Percentiles rank a stretch among this genome's conserved stretches.
Conservation (phyloP, 2,113 vertebrate species). For the Tachuris rubrigastra region DNA sequence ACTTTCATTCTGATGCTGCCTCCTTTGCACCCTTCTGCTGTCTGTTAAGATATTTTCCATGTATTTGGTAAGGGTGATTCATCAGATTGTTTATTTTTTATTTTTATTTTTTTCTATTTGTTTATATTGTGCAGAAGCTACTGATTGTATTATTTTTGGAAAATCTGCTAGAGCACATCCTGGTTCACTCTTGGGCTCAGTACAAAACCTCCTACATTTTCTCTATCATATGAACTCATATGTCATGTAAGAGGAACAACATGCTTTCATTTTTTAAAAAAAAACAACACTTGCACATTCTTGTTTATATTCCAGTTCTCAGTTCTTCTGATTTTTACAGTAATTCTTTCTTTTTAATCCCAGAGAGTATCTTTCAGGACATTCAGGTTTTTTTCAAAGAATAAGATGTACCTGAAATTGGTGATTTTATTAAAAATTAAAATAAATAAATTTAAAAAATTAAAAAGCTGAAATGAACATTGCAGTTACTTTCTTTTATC, state of each 20-base stretch:
- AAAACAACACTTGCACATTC: neutral
- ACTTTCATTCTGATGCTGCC: accelerated
- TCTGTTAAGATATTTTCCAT: neutral
- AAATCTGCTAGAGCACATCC: neutral
- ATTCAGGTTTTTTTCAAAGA: neutral
- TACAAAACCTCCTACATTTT: neutral
- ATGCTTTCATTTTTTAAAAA: neutral
- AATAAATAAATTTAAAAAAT: neutral
- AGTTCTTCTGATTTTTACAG: neutral
- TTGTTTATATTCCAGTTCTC: neutral
- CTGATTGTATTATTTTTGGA: neutral
- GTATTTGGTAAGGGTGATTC: neutral
- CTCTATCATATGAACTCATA: neutral
- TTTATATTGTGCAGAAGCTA: neutral
- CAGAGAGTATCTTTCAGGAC: neutral
- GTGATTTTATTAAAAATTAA: neutral
- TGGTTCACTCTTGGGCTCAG: neutral
- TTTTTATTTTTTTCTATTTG: too few species aligned
- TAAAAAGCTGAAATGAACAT: accelerated
- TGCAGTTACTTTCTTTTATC: neutral
- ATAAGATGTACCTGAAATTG: neutral
- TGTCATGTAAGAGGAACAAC: neutral
- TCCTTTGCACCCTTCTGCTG: neutral
- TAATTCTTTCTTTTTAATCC: neutral
- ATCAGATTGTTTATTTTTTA: neutral